Evolutionary conservation across 2,797 vertebrate genomes (phyloP).

Genomic region (Molossus alvarezi): DNA sequence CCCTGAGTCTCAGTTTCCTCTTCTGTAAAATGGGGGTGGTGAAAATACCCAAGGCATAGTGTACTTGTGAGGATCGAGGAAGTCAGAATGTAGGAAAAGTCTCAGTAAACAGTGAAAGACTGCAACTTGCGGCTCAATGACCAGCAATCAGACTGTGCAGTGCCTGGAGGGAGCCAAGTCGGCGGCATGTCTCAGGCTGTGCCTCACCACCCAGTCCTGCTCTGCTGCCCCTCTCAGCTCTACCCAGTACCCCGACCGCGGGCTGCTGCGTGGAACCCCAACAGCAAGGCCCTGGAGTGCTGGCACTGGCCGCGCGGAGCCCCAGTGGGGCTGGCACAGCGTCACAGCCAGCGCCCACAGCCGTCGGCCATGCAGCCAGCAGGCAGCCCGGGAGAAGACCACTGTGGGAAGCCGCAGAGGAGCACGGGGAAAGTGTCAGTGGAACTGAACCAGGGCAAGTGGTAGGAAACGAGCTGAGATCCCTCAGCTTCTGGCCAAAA

Average conservation of each 20-base stretch:
- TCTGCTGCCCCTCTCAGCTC: neutral
- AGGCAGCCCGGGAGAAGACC: conserved; percentile 27
- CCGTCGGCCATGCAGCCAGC: neutral
- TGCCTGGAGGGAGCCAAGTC: neutral
- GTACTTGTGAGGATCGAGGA: neutral
- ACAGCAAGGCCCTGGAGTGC: no score
- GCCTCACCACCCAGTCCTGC: neutral
- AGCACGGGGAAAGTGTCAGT: neutral
- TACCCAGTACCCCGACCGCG: neutral
- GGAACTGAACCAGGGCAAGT: neutral
- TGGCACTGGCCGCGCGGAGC: neutral
- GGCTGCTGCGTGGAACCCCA: neutral
- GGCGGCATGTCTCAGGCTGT: neutral
- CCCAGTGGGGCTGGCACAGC: neutral
- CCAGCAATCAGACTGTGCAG: neutral
- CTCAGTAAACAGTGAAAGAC: neutral
- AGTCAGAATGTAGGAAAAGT: neutral
- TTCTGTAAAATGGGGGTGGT: neutral
- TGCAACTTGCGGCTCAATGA: neutral
- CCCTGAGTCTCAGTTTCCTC: conserved; percentile 27
- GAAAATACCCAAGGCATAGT: neutral
- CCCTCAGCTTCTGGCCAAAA: neutral
- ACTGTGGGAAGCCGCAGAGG: neutral
- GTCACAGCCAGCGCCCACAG: neutral
- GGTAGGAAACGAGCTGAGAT: neutral